A percentile compares a stretch with the other conserved stretches of the same genome.
phyloP scores from a whole-genome alignment of 2,797 vertebrate species.

The Cossypha heuglini region DNA sequence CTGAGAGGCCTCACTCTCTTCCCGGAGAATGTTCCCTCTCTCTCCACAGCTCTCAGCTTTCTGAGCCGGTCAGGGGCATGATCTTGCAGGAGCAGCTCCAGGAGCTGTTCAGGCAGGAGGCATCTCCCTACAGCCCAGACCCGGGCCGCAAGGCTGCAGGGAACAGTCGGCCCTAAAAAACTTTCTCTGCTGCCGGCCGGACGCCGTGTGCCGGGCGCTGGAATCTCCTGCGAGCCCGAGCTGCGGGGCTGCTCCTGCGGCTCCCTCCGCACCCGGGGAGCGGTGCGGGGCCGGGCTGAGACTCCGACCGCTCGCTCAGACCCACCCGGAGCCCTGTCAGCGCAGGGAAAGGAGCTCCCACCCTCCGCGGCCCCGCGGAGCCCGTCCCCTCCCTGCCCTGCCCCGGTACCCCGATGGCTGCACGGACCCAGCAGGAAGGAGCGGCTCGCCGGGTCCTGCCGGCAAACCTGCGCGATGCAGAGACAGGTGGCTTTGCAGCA shows the following conservation, averaged over 20 bases:
- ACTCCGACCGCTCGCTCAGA: fast-evolving
- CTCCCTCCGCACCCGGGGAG: too few relatives aligned
- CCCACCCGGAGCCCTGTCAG: fast-evolving
- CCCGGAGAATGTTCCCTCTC: too few relatives aligned
- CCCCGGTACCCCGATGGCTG: fast-evolving
- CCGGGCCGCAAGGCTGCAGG: neutral
- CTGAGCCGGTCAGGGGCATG: neutral
- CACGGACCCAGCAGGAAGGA: neutral
- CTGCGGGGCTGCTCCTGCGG: neutral
- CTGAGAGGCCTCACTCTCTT: fast-evolving
- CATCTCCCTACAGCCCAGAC: too few relatives aligned
- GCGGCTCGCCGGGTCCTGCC: fast-evolving
- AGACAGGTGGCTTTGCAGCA: neutral
- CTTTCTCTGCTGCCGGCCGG: neutral
- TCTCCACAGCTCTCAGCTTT: neutral
- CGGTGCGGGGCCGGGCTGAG: fast-evolving
- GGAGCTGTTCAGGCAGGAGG: neutral
- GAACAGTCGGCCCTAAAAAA: fast-evolving
- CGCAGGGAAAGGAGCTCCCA: fast-evolving
- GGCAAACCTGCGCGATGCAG: fast-evolving
- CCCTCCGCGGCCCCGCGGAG: fast-evolving
- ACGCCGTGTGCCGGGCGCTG: fast-evolving
- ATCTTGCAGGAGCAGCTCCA: neutral
- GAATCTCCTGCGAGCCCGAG: too few relatives aligned
- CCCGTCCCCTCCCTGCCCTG: too few relatives aligned